Evolutionary conservation across 1,140 invertebrate genomes (phyloP), one percentile per base, ranked within the genome.

Genomic region (Pristionchus pacificus): DNA sequence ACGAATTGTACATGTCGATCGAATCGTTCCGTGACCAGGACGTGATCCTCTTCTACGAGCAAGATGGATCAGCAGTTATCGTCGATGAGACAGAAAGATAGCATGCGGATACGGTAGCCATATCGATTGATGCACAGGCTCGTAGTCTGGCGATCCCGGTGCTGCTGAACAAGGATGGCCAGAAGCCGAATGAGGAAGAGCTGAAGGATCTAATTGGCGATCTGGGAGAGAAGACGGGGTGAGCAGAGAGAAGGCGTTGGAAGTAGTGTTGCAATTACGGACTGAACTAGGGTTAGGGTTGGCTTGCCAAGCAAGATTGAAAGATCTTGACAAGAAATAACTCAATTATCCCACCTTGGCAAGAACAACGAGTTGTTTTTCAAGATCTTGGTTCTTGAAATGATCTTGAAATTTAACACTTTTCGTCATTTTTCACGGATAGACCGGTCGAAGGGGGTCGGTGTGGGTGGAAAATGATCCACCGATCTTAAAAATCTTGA

Each of bases 1-100:
- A 98, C 84, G 96, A 99, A 87, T 91, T 91, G 78, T 99, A 99
- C 84, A 89, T 98, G 1, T 98, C 95, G 86, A 97, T 99, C 83
- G 95, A 95, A 85, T 97, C 94, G 0, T 91, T 93, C 78, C 89
- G 96, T 6, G 87, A 90, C 70, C 90, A 90, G 2, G 96, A 99
- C 84, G 93, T 92, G 0, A 97, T 99, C 79, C 86, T 98, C 59
- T 99, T 98, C 85, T 91, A 97, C 85, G 95, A 98, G 85, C 90
- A 96, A n/a, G n/a, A n/a, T n/a, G n/a, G n/a, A n/a, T n/a, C n/a
- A n/a, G n/a, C n/a, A n/a, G n/a, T n/a, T n/a, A n/a, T n/a, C n/a
- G n/a, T n/a, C n/a, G n/a, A n/a, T n/a, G n/a, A n/a, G n/a, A n/a
- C n/a, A n/a, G n/a, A n/a, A n/a, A n/a, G n/a, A n/a, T n/a, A n/a